phyloP scores from a whole-genome alignment of 2,888 invertebrate genomes.

The Polydesmus complanatus region DNA sequence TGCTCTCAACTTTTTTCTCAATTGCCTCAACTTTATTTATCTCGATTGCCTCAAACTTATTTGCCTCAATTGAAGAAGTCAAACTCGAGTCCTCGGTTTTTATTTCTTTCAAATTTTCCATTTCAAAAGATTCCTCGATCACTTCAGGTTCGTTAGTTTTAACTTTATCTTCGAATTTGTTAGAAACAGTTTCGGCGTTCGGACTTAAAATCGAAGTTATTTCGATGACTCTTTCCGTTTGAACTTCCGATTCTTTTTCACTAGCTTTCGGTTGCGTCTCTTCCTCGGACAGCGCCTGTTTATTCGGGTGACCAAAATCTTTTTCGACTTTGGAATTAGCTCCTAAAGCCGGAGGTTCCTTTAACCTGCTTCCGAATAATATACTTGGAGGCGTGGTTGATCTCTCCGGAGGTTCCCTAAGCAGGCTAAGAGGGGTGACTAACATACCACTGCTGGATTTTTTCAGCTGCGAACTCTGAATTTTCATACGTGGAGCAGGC shows the following conservation, averaged over 20 bases:
- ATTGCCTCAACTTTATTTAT: too few species aligned
- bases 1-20: too few species aligned
- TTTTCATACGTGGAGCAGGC: neutral
- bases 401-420: neutral
- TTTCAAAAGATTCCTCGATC: neutral
- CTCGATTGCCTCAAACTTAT: too few species aligned
- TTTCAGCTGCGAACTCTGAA: neutral
- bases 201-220: neutral
- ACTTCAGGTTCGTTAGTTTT: neutral
- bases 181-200: neutral
- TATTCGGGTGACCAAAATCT: too few species aligned
- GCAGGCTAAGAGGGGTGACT: neutral
- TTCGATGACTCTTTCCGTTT: too few species aligned
- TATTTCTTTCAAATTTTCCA: too few species aligned
- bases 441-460: neutral
- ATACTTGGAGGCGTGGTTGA: neutral
- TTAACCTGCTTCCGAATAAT: neutral
- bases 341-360: neutral
- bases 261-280: neutral
- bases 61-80: neutral
- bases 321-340: neutral
- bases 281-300: neutral
- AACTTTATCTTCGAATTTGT: neutral
- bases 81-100: neutral
- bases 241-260: neutral